These are phyloP conservation scores for Bradysia coprophila DNA, from an alignment of 1,140 invertebrate species.

Conservation along the genomic window DNA sequence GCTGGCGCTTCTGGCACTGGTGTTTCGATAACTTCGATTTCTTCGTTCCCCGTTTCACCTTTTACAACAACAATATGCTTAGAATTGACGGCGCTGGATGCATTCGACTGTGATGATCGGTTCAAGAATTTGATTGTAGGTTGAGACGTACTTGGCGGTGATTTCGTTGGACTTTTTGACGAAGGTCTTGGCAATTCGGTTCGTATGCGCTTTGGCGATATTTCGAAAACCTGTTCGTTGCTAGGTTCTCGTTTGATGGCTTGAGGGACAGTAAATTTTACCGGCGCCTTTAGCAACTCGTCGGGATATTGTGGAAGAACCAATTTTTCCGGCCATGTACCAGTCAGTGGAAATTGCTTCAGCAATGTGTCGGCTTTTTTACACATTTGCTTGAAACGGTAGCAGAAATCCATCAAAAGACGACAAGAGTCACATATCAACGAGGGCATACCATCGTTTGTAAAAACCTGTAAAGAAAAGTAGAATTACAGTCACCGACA, in stretches of 20 bases:
- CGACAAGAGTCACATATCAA: constrained; percentile 47
- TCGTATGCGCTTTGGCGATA: no score
- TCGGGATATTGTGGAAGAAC: constrained; percentile 20
- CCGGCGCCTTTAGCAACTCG: constrained; percentile 20
- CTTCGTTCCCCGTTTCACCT: no score
- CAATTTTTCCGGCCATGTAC: constrained; percentile 33
- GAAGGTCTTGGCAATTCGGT: no score
- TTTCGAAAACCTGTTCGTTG: no score
- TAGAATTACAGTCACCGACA: neutral
- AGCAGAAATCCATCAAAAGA: constrained; percentile 42
- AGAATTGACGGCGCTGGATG: no score
- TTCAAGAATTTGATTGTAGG: no score
- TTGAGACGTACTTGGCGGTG: no score
- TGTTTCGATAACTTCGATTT: neutral
- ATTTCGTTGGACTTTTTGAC: no score
- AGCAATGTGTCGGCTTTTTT: constrained; percentile 49
- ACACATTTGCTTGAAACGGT: constrained; percentile 53
- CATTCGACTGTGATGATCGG: no score
- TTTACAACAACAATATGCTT: no score
- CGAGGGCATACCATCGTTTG: constrained; percentile 50
- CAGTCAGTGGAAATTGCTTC: constrained; percentile 41
- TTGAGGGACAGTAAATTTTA: no score
- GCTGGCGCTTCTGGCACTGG: neutral
- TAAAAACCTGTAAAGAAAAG: constrained; percentile 35
- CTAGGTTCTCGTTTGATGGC: no score